Percentiles rank a stretch among this genome's conserved stretches.
phyloP scores from a whole-genome alignment of 2,888 invertebrate genomes.

The Dasypolia templi region DNA sequence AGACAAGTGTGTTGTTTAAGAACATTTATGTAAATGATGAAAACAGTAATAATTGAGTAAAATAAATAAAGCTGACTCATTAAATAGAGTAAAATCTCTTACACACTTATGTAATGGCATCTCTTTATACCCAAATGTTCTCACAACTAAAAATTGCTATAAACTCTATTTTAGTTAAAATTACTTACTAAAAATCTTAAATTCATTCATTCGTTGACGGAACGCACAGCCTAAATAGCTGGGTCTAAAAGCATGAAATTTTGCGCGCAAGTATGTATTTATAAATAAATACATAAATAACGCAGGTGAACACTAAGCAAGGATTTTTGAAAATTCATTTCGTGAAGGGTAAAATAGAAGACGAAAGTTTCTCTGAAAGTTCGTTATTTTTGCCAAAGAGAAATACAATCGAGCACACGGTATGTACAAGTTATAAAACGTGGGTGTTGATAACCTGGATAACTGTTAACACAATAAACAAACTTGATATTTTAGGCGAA shows the following conservation, averaged over 20 bases:
- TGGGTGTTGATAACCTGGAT: neutral
- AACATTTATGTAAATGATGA: neutral
- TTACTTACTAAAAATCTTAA: too few relatives aligned
- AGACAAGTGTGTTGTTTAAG: neutral
- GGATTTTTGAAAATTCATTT: neutral
- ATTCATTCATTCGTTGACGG: neutral
- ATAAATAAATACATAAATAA: too few relatives aligned
- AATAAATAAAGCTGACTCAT: neutral
- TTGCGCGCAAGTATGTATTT: too few relatives aligned
- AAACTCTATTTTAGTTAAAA: neutral
- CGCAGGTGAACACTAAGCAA: neutral
- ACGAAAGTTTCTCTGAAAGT: neutral
- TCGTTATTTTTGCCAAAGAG: neutral
- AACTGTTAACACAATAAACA: conserved; percentile 1
- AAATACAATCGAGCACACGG: neutral
- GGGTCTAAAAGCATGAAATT: neutral
- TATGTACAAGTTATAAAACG: neutral
- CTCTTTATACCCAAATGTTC: neutral
- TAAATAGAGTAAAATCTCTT: neutral
- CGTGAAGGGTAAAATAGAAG: neutral
- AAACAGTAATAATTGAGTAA: neutral
- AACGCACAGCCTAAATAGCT: neutral
- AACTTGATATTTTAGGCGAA: neutral
- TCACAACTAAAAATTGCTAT: neutral
- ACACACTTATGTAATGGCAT: neutral